Evolutionary conservation across 23 tunicate genomes (phyloP).

Genomic region (Halocynthia aurantium): DNA sequence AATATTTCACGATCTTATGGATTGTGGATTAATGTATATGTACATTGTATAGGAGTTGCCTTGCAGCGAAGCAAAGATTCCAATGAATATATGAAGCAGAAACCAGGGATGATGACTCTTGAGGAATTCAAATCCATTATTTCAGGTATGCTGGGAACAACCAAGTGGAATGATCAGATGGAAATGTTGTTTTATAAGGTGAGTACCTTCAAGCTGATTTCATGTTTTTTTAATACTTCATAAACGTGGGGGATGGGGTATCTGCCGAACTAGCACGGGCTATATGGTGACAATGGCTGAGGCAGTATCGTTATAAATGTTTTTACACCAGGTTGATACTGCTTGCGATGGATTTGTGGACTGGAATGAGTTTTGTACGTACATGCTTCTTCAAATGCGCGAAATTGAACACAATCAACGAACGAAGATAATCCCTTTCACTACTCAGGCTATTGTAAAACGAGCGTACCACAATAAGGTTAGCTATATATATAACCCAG

Average conservation of each 20-base stretch:
- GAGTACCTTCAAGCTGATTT: background rate
- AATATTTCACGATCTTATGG: background rate
- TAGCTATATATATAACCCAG: background rate
- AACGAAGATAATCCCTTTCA: conserved; percentile 40
- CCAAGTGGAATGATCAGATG: conserved; percentile 88
- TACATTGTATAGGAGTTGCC: background rate
- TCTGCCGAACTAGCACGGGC: no score
- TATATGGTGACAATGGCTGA: no score
- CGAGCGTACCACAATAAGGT: conserved; percentile 87
- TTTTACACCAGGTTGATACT: conserved; percentile 57
- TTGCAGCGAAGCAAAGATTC: conserved; percentile 18
- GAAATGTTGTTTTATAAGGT: conserved; percentile 87
- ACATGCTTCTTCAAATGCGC: conserved; percentile 89
- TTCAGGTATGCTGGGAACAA: conserved; percentile 83
- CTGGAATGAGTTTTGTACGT: conserved; percentile 94
- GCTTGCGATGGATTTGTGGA: conserved; percentile 91
- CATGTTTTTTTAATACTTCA: no score
- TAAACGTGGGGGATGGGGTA: no score
- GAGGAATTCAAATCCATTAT: conserved; percentile 64
- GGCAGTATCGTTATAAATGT: background rate
- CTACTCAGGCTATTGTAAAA: conserved; percentile 55
- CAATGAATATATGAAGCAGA: conserved; percentile 17
- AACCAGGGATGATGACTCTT: conserved; percentile 80
- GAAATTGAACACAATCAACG: conserved; percentile 72
- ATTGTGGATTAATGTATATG: background rate